Evolutionary conservation across 2,113 vertebrate genomes (phyloP).

Genomic region (Pedetes capensis): DNA sequence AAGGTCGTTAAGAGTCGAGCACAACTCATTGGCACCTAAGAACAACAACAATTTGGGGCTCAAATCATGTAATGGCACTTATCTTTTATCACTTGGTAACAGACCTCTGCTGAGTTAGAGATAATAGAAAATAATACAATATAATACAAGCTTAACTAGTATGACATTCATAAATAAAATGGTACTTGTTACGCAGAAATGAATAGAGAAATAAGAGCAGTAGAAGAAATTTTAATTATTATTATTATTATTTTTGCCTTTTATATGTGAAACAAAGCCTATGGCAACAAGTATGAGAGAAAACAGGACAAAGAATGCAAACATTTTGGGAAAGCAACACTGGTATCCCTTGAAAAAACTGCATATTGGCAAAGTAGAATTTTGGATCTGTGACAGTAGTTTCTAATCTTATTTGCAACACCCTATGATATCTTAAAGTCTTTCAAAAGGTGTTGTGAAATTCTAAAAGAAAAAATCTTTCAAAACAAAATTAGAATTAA

Average conservation of each 20-base stretch:
- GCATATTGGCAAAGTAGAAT: neutral
- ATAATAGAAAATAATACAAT: neutral
- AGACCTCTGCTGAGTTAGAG: neutral
- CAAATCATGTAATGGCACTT: neutral
- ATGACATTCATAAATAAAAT: constrained; percentile 6
- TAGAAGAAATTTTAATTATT: constrained; percentile 1
- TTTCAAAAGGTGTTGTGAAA: constrained; percentile 42
- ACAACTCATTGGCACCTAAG: no score
- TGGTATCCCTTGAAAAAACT: neutral
- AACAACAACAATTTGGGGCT: no score
- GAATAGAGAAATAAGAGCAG: neutral
- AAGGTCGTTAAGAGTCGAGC: no score
- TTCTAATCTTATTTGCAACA: constrained; percentile 29
- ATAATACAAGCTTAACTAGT: neutral
- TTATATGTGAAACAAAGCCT: neutral
- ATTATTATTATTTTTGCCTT: no score
- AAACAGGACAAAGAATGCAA: neutral
- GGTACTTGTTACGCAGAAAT: neutral
- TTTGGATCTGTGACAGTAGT: neutral
- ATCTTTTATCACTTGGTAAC: neutral
- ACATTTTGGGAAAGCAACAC: neutral
- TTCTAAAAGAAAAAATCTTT: constrained; percentile 17
- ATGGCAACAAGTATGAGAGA: neutral
- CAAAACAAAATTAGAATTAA: constrained; percentile 42
- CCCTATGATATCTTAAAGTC: constrained; percentile 27